Conservation (phyloP, 2,113 vertebrate species). For the Climacteris rufus region DNA sequence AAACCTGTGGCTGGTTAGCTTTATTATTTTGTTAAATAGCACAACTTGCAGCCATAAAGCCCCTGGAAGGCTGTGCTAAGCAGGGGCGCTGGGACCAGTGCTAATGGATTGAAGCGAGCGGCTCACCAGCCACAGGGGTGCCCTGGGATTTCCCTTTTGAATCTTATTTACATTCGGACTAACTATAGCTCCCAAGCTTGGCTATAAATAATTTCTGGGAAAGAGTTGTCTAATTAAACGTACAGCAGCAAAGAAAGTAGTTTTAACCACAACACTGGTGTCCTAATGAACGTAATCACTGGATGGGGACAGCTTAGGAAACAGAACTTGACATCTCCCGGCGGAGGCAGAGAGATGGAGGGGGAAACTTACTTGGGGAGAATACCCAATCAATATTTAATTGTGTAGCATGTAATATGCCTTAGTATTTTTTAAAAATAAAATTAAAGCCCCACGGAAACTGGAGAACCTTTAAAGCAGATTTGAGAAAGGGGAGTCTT, state of each 20-base stretch:
- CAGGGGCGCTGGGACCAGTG: neutral
- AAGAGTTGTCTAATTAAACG: slow-evolving; percentile 81
- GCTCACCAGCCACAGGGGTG: slow-evolving; percentile 48
- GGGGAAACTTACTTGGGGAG: slow-evolving; percentile 63
- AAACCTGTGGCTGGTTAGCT: neutral
- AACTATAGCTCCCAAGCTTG: slow-evolving; percentile 74
- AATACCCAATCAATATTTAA: slow-evolving; percentile 80
- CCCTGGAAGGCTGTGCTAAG: slow-evolving; percentile 25
- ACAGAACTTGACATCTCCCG: slow-evolving; percentile 67
- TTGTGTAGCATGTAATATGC: slow-evolving; percentile 62
- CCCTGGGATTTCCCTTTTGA: slow-evolving; percentile 72
- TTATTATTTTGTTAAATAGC: slow-evolving; percentile 35
- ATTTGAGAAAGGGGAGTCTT: neutral
- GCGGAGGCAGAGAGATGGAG: slow-evolving; percentile 59
- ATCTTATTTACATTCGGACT: slow-evolving; percentile 81
- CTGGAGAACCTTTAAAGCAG: neutral
- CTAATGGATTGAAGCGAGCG: slow-evolving; percentile 52
- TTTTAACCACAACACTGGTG: slow-evolving; percentile 75
- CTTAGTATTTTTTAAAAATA: slow-evolving; percentile 14
- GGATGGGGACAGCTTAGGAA: slow-evolving; percentile 78
- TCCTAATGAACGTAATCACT: slow-evolving; percentile 81
- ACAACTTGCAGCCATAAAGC: neutral
- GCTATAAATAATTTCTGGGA: slow-evolving; percentile 83
- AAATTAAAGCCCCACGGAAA: slow-evolving; percentile 3
- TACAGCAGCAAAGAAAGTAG: slow-evolving; percentile 73